phyloP scores from a whole-genome alignment of 1,140 invertebrate species.

The Drosophila ironensis region DNA sequence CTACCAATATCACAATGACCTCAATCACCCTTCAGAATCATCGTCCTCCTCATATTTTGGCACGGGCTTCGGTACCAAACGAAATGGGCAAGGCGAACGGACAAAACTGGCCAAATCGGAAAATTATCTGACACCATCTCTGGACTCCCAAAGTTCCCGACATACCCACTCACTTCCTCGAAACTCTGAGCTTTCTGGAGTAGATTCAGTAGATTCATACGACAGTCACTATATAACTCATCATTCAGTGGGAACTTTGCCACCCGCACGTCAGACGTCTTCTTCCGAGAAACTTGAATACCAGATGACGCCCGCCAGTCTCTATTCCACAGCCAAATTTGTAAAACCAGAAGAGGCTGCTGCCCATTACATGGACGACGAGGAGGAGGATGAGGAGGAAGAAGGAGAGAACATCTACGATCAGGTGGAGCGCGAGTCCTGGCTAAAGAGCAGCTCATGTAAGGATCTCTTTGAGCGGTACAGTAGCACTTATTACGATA shows the following conservation, averaged over 20 bases:
- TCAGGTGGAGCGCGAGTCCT: conserved; percentile 82
- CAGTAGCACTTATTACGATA: conserved; percentile 55
- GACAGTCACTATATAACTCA: conserved; percentile 81
- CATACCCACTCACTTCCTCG: conserved; percentile 77
- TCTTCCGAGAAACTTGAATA: conserved; percentile 83
- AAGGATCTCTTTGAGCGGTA: conserved; percentile 85
- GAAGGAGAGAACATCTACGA: conserved; percentile 80
- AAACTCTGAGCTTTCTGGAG: conserved; percentile 77
- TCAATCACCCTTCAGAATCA: conserved; percentile 78
- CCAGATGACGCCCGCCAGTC: conserved; percentile 83
- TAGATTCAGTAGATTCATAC: conserved; percentile 81
- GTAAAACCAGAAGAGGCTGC: conserved; percentile 72
- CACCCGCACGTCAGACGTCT: conserved; percentile 11
- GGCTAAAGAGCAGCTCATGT: conserved; percentile 90
- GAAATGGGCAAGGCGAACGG: conserved; percentile 50
- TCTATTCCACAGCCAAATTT: conserved; percentile 82
- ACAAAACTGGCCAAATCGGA: conserved; percentile 70
- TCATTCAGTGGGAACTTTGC: conserved; percentile 69
- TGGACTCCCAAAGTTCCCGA: conserved; percentile 74
- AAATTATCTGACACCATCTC: conserved; percentile 74
- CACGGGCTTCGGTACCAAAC: conserved; percentile 73
- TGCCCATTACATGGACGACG: conserved; percentile 68
- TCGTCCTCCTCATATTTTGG: conserved; percentile 79
- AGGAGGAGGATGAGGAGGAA: conserved; percentile 61
- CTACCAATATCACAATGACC: conserved; percentile 79